Conservation (phyloP, 2,113 vertebrate genomes). For the Verasper variegatus region DNA sequence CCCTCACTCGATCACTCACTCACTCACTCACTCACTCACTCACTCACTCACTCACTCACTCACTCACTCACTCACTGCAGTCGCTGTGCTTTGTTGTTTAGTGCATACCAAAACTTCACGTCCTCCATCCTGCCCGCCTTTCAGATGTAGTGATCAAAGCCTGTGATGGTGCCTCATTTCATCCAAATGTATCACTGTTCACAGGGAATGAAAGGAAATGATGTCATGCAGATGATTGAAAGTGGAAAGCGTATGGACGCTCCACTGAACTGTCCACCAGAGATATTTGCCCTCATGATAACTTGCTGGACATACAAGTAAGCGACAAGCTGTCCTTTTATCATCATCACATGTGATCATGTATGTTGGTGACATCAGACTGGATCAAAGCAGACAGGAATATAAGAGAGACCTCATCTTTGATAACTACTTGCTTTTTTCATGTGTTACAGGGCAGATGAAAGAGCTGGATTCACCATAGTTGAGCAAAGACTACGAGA, state of each 20-base stretch:
- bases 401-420: not conserved
- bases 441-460: constrained; percentile 82
- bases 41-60: not conserved
- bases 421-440: constrained; percentile 5
- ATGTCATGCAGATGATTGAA: constrained; percentile 94
- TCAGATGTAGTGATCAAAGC: not conserved
- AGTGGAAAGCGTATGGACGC: constrained; percentile 88
- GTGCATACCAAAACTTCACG: too few species aligned
- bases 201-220: constrained; percentile 96
- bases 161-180: not conserved
- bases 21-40: too few species aligned
- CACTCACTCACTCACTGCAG: not conserved
- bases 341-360: not conserved
- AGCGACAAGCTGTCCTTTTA: constrained; percentile 61
- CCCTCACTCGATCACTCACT: too few species aligned
- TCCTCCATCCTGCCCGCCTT: too few species aligned
- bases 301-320: constrained; percentile 96
- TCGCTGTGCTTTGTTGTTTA: too few species aligned
- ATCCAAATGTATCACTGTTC: constrained; percentile 13
- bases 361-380: not conserved
- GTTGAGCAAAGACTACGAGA: constrained; percentile 90
- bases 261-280: constrained; percentile 86
- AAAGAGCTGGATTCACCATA: constrained; percentile 85
- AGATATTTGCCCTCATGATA: constrained; percentile 91
- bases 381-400: not conserved